A percentile compares a stretch with the other conserved stretches of the same genome.
Conservation (phyloP, 2,888 invertebrate genomes). For the Cephus pulcher region DNA sequence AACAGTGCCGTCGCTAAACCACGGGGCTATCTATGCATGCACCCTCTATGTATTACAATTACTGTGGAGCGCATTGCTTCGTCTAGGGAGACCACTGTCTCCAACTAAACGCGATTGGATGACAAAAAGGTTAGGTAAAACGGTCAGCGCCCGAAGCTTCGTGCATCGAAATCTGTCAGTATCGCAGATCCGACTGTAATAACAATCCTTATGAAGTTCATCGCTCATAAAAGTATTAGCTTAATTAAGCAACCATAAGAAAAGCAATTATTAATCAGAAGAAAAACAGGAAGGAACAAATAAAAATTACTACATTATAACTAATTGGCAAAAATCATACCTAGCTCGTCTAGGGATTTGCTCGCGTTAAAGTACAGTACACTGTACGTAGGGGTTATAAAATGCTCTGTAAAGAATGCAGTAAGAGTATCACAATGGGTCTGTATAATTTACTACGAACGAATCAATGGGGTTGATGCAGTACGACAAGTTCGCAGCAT, state of each 20-base stretch:
- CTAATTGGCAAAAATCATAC: background rate
- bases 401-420: background rate
- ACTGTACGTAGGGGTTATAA: background rate
- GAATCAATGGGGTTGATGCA: conserved; percentile 39
- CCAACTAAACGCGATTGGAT: too few relatives aligned
- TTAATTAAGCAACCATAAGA: background rate
- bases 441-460: conserved; percentile 14
- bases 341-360: background rate
- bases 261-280: background rate
- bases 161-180: too few relatives aligned
- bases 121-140: too few relatives aligned
- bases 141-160: too few relatives aligned
- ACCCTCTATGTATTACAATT: too few relatives aligned
- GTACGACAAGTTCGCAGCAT: conserved; percentile 55
- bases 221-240: background rate
- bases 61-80: too few relatives aligned
- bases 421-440: background rate
- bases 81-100: too few relatives aligned
- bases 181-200: background rate
- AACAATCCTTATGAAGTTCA: background rate
- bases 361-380: background rate
- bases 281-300: background rate
- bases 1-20: too few relatives aligned
- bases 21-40: too few relatives aligned
- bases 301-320: background rate